These are phyloP conservation scores for Ochropleura plecta DNA, from an alignment of 2,888 invertebrate genomes.

Conservation along the genomic window DNA sequence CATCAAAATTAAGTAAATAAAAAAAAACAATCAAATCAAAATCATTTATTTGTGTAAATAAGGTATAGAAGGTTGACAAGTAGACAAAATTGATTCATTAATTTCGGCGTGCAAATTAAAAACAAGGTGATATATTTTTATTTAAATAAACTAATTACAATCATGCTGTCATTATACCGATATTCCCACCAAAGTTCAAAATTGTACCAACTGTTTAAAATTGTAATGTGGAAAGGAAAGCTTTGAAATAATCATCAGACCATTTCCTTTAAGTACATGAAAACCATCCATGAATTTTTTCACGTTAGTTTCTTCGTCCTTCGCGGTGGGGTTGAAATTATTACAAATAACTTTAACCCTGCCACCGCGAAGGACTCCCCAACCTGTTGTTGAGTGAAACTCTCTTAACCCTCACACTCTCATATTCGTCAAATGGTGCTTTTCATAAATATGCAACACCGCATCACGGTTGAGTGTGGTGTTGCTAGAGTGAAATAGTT, in stretches of 20 bases:
- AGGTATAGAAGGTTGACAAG: too few relatives aligned
- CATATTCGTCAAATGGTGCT: constrained; percentile 78
- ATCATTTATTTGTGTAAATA: too few relatives aligned
- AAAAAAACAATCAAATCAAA: too few relatives aligned
- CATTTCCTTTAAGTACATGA: constrained; percentile 5
- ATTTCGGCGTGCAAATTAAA: too few relatives aligned
- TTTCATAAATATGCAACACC: constrained; percentile 78
- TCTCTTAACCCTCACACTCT: constrained; percentile 70
- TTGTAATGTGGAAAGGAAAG: too few relatives aligned
- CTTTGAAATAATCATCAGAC: not conserved
- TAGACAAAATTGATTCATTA: too few relatives aligned
- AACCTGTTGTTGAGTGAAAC: constrained; percentile 53
- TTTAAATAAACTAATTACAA: too few relatives aligned
- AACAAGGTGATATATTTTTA: too few relatives aligned
- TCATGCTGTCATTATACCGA: too few relatives aligned
- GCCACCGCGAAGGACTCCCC: constrained; percentile 59
- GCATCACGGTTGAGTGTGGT: constrained; percentile 26
- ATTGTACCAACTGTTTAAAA: not conserved
- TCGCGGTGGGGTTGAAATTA: constrained; percentile 30
- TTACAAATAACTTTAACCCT: constrained; percentile 54
- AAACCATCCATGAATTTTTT: constrained; percentile 17
- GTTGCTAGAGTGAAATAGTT: constrained; percentile 32
- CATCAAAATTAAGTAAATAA: not conserved
- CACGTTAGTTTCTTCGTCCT: constrained; percentile 17
- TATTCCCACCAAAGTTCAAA: too few relatives aligned